These are phyloP conservation scores for Ondatra zibethicus DNA, from an alignment of 2,113 vertebrate species.

Conservation along the genomic window DNA sequence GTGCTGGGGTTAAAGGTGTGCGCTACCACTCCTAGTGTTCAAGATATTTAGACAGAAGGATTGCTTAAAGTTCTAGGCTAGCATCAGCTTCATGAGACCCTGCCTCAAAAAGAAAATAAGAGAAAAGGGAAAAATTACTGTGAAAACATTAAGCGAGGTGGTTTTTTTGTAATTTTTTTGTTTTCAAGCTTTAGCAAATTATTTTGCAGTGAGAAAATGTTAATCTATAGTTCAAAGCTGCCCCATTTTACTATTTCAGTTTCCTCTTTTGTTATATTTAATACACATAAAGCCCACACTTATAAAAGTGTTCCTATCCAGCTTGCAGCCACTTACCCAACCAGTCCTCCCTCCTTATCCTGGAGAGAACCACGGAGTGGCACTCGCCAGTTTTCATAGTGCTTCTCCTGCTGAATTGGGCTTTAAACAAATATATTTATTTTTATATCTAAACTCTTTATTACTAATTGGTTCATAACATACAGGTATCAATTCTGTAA, in stretches of 20 bases:
- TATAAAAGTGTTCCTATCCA: neutral
- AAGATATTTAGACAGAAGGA: neutral
- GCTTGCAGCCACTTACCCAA: neutral
- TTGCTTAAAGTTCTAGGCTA: neutral
- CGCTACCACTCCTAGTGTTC: neutral
- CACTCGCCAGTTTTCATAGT: neutral
- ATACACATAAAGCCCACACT: slow-evolving; percentile 6
- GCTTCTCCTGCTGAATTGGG: neutral
- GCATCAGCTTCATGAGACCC: neutral
- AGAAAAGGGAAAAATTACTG: neutral
- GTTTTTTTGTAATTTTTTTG: neutral
- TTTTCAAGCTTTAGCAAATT: slow-evolving; percentile 42
- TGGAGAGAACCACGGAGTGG: neutral
- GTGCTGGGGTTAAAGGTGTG: neutral
- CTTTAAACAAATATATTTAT: neutral
- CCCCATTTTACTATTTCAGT: slow-evolving; percentile 32
- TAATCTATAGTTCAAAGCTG: neutral
- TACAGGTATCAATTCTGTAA: neutral
- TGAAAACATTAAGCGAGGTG: neutral
- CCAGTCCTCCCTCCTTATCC: neutral
- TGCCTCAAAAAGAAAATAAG: neutral
- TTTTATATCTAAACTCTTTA: slow-evolving; percentile 22
- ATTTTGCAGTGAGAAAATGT: neutral
- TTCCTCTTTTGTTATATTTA: slow-evolving; percentile 47
- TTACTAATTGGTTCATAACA: slow-evolving; percentile 15